Base-by-base conservation (phyloP, 2,888 invertebrate species). In the Bombylius major region DNA sequence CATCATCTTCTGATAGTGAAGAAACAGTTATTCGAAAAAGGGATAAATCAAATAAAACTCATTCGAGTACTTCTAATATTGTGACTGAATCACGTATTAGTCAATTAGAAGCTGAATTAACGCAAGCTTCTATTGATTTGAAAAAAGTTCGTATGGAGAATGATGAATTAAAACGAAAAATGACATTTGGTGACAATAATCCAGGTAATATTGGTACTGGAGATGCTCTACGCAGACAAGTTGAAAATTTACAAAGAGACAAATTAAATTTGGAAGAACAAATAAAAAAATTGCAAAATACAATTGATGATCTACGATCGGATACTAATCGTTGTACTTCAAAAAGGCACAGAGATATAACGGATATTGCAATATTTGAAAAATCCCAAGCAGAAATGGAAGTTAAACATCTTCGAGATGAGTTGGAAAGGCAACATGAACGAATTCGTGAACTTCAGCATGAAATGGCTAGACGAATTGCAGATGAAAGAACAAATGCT, bases 21-120 rank as follows among this genome's bases (percentile, higher is more conserved):
- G 72, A 72, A 54, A 58, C 62, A 48, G 9, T 60, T 58, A 65
- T 66, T 4, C 62, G 65, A 4, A 69, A 66, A 46, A 58, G 58
- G 49, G 61, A 62, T 31, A 61, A 56, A 57, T 48, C 48, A 14
- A 31, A 13, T 32, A 31, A 54, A 42, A 47, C 69, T 5, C 77
- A 76, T 50, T 71, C 86, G 12, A 86, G 86, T 66, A 87, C 87
- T 0, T 88, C 89, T 0, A 84, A 82, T 62, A 89, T 89, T 57
- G 84, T 90, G 32, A 89, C 87, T 66, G 90, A 90, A 70, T 89
- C 90, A 0, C 79, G 87, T 59, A 89, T 90, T 54, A 86, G 89
- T 5, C 90, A 91, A 66, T 69, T 91, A 56, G 90, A 91, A 67
- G 90, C 90, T 0, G 89, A 90, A 65, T 72, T 90, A 49, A 83